phyloP scores from a whole-genome alignment of 1,140 invertebrate genomes.

The Vanessa atalanta region DNA sequence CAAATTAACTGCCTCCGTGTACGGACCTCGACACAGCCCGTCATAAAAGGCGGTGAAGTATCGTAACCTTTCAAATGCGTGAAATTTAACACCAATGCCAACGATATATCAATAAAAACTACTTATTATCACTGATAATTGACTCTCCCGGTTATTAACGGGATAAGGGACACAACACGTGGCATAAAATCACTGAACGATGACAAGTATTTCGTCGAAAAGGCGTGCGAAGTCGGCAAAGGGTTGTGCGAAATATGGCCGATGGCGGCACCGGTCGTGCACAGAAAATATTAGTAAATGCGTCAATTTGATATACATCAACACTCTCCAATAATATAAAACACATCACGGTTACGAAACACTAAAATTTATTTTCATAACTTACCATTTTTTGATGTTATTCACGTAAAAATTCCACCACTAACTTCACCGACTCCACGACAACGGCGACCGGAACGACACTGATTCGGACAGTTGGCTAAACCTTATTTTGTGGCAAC shows the following conservation, averaged over 20 bases:
- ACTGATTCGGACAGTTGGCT: constrained; percentile 76
- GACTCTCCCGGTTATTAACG: constrained; percentile 5
- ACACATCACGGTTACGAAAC: constrained; percentile 57
- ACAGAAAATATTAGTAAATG: constrained; percentile 52
- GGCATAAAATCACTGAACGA: constrained; percentile 78
- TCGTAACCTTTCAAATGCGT: constrained; percentile 69
- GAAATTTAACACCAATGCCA: constrained; percentile 73
- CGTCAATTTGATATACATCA: constrained; percentile 42
- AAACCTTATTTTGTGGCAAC: constrained; percentile 61
- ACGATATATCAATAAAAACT: constrained; percentile 9
- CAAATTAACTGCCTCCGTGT: constrained; percentile 31
- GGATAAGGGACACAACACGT: constrained; percentile 68
- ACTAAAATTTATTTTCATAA: constrained; percentile 70
- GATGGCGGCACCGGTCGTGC: constrained; percentile 74
- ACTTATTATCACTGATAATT: background rate
- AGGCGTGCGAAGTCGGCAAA: constrained; percentile 71
- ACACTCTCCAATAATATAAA: constrained; percentile 41
- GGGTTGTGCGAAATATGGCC: constrained; percentile 72
- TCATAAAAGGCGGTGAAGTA: constrained; percentile 71
- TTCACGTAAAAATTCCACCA: constrained; percentile 78
- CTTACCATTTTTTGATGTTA: constrained; percentile 81
- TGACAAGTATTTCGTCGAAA: constrained; percentile 74
- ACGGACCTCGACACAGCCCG: constrained; percentile 35
- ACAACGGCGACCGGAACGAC: constrained; percentile 79
- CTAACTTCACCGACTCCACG: constrained; percentile 77